Base-by-base conservation (phyloP, 2,113 vertebrate genomes). In the Aptenodytes forsteri region DNA sequence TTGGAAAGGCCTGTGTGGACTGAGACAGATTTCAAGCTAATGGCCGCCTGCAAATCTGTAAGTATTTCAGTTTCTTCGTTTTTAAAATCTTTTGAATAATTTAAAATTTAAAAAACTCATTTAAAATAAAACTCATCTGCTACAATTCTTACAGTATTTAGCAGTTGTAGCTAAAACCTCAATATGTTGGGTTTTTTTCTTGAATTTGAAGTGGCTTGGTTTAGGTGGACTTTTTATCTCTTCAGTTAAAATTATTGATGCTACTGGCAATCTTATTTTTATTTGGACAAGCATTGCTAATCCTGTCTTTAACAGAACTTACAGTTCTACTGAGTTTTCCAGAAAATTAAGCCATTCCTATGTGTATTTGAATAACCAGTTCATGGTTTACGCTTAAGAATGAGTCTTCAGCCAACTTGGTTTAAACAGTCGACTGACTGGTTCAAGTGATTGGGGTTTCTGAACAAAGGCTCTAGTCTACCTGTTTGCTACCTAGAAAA, bases 51-150 rank as follows among this genome's bases (percentile, higher is more conserved):
- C 98, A 97, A 97, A 96, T 97, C 96, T 98, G 99, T 99, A 98
- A 99, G 99, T 99, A 99, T 98, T 90, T 94, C 89, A 82, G 49
- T 98, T 98, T 97, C 77, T 97, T 97, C 54, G 36, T 54, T 96
- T 91, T 92, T 87, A 18, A 90, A 88, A 94, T 27, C 6, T 16
- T 90, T 61, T 38, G 2, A 90, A 64, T 89, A 26, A 80, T 72
- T 42, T 87, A 38, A 61, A 54, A 76, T 44, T 15, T 21, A 4
- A 85, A 71, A 73, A 36, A 5, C 32, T 83, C 5, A 83, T 83
- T 81, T 89, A n/a, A 93, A 94, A 56, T 40, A 78, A 77, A 83
- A 55, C 9, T 78, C 2, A 56, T 49, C 26, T 90, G 34, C 75
- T 93, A 38, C 52, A 34, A 3, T 77, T 89, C 32, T 32, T 75